phyloP scores from a whole-genome alignment of 2,888 invertebrate species.

The Temnothorax rugatulus region DNA sequence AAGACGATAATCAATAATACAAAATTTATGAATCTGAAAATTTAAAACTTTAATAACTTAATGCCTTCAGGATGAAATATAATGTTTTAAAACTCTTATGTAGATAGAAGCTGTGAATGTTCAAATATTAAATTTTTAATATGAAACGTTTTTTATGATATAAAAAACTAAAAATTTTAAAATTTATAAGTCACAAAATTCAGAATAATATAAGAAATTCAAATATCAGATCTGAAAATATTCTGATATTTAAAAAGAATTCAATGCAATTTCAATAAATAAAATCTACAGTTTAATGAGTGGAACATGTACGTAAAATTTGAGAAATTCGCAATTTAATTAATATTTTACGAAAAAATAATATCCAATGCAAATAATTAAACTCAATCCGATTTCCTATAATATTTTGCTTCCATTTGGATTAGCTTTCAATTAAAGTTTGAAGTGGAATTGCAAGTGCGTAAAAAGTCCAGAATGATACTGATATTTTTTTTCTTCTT shows the following conservation, averaged over 20 bases:
- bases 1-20: constrained; percentile 7
- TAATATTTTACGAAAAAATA: neutral
- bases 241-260: neutral
- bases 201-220: neutral
- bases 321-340: neutral
- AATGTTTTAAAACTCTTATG: neutral
- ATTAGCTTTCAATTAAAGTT: constrained; percentile 11
- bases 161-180: neutral
- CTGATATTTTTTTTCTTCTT: constrained; percentile 14
- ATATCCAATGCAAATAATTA: neutral
- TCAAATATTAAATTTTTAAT: neutral
- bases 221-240: neutral
- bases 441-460: constrained; percentile 18
- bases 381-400: neutral
- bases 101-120: neutral
- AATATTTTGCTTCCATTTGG: neutral
- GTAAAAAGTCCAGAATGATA: constrained; percentile 18
- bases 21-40: neutral
- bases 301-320: neutral
- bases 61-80: neutral
- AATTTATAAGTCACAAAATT: neutral
- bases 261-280: neutral
- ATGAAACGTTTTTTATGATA: neutral
- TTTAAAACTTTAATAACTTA: neutral
- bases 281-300: neutral